A percentile compares a stretch with the other conserved stretches of the same genome.
phyloP scores from a whole-genome alignment of 2,113 vertebrate species.

The Hiodon tergisus region DNA sequence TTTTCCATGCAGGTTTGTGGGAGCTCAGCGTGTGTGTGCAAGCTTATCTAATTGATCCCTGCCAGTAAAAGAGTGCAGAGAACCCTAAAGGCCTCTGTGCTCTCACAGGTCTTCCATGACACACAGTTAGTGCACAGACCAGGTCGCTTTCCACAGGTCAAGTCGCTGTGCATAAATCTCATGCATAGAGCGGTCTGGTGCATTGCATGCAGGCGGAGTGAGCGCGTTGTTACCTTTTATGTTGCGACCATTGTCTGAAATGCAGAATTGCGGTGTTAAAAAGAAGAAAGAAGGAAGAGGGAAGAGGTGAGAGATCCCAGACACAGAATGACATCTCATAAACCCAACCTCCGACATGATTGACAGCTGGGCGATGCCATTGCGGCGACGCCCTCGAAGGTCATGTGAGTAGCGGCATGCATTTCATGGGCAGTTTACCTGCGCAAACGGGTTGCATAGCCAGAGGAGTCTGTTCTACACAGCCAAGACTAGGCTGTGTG shows the following conservation, averaged over 20 bases:
- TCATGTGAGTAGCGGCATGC: background rate
- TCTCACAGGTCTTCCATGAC: conserved; percentile 1
- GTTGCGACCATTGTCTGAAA: conserved; percentile 82
- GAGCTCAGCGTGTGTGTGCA: conserved; percentile 13
- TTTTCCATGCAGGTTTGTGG: conserved; percentile 29
- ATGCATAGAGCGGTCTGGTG: conserved; percentile 66
- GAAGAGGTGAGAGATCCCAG: conserved; percentile 43
- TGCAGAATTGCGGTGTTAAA: conserved; percentile 57
- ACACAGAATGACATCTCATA: conserved; percentile 9
- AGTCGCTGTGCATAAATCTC: conserved; percentile 47
- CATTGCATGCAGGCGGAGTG: conserved; percentile 54
- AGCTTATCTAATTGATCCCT: conserved; percentile 1
- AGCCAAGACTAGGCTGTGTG: background rate
- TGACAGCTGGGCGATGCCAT: background rate
- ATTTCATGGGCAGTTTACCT: background rate
- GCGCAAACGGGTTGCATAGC: background rate
- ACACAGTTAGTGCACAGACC: background rate
- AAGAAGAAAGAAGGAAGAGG: conserved; percentile 55
- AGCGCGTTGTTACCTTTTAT: conserved; percentile 69
- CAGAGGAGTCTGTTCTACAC: background rate
- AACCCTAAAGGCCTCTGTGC: conserved; percentile 1
- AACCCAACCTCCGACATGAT: conserved; percentile 5
- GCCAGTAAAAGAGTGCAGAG: conserved; percentile 4
- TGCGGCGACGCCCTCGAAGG: background rate
- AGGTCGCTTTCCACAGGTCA: conserved; percentile 18